These are phyloP conservation scores for Drosophila lini DNA, from an alignment of 1,140 invertebrate genomes.

Conservation along the genomic window DNA sequence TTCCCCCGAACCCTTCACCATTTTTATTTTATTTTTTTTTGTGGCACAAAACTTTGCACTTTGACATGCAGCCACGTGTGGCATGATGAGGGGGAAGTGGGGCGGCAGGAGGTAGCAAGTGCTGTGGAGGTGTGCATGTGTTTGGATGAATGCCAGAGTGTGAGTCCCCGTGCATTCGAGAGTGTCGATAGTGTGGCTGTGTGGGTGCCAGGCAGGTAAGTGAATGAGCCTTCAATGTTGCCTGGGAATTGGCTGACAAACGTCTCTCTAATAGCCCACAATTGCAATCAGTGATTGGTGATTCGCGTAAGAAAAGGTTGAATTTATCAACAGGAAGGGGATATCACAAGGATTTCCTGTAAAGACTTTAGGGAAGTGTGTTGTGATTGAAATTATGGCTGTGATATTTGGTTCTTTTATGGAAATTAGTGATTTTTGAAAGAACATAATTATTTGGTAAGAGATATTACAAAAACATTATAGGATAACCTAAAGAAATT, in stretches of 20 bases:
- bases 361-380: not conserved
- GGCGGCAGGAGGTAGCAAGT: too few relatives aligned
- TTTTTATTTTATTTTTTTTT: constrained; percentile 33
- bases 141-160: constrained; percentile 25
- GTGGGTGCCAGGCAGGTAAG: constrained; percentile 24
- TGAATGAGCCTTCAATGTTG: constrained; percentile 60
- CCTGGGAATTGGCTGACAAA: constrained; percentile 44
- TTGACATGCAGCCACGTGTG: constrained; percentile 78
- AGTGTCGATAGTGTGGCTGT: constrained; percentile 22
- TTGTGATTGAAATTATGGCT: too few relatives aligned
- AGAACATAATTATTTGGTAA: not conserved
- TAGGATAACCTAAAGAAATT: not conserved
- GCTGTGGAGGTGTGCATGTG: constrained; percentile 11
- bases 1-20: not conserved
- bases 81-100: constrained; percentile 15
- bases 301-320: constrained; percentile 10
- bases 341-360: not conserved
- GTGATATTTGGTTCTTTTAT: not conserved
- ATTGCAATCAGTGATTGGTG: constrained; percentile 30
- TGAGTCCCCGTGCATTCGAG: constrained; percentile 13
- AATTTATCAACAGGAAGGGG: not conserved
- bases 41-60: constrained; percentile 74
- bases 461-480: not conserved
- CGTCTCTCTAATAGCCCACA: constrained; percentile 37
- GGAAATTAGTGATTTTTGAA: constrained; percentile 1